phyloP scores from a whole-genome alignment of 2,797 vertebrate species.

The Pampus argenteus region DNA sequence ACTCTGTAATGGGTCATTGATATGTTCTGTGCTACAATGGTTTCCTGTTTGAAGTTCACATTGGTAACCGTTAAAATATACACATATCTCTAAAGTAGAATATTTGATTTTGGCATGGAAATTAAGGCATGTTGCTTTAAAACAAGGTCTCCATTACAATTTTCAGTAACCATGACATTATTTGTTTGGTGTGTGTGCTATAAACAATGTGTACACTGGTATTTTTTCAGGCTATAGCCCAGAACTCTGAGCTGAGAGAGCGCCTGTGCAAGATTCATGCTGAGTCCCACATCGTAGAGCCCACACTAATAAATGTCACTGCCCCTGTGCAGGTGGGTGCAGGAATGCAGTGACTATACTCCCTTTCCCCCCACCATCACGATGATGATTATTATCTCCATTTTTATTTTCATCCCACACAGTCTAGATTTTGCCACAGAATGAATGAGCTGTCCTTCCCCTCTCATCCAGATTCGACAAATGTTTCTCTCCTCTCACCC shows the following conservation, averaged over 20 bases:
- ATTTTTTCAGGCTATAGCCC: constrained; percentile 93
- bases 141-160: neutral
- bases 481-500: constrained; percentile 32
- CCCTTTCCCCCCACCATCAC: constrained; percentile 14
- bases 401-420: constrained; percentile 59
- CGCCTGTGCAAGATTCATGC: constrained; percentile 96
- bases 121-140: neutral
- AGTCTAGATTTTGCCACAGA: constrained; percentile 52
- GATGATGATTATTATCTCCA: constrained; percentile 47
- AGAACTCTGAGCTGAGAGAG: constrained; percentile 96
- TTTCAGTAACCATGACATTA: constrained; percentile 4
- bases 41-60: constrained; percentile 22
- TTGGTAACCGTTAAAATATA: neutral
- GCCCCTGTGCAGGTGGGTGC: constrained; percentile 93
- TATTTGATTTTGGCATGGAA: constrained; percentile 9
- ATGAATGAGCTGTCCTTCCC: constrained; percentile 56
- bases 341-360: constrained; percentile 68
- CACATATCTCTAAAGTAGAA: neutral
- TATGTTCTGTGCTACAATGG: neutral
- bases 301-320: constrained; percentile 89
- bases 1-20: constrained; percentile 28
- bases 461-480: constrained; percentile 36
- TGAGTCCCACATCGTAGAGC: constrained; percentile 93
- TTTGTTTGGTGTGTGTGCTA: constrained; percentile 44
- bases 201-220: constrained; percentile 57